A percentile compares a stretch with the other conserved stretches of the same genome.
Evolutionary conservation across 2,888 invertebrate genomes (phyloP).

Genomic region (Brachynemurus nebulosus): DNA sequence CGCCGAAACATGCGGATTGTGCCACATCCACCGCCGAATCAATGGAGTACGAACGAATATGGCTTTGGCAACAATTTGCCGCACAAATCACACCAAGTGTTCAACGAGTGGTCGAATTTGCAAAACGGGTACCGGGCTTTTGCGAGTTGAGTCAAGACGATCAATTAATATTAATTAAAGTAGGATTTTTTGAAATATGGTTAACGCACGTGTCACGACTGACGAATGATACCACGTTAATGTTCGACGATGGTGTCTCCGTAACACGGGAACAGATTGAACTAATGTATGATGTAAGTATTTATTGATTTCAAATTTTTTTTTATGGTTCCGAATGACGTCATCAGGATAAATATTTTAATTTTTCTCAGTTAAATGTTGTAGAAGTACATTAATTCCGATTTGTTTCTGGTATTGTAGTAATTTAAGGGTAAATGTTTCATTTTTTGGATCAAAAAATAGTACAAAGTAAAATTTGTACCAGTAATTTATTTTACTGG

Average conservation of each 20-base stretch:
- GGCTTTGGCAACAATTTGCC: conserved; percentile 84
- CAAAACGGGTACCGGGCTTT: conserved; percentile 89
- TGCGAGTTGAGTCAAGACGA: conserved; percentile 84
- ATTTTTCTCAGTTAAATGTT: no score
- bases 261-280: conserved; percentile 73
- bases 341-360: no score
- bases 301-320: background rate
- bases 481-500: no score
- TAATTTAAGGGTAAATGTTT: no score
- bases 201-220: conserved; percentile 72
- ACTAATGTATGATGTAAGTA: conserved; percentile 73
- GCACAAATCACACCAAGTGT: conserved; percentile 77
- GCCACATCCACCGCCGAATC: conserved; percentile 44
- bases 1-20: background rate
- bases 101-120: conserved; percentile 90
- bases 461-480: no score
- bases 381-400: no score
- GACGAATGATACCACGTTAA: conserved; percentile 60
- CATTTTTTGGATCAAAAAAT: no score
- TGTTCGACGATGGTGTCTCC: conserved; percentile 81
- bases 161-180: conserved; percentile 90
- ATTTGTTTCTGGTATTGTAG: no score
- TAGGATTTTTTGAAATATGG: conserved; percentile 96
- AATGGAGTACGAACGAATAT: conserved; percentile 58
- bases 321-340: background rate